Conservation (phyloP, 2,113 vertebrate genomes). For the Noctilio leporinus region DNA sequence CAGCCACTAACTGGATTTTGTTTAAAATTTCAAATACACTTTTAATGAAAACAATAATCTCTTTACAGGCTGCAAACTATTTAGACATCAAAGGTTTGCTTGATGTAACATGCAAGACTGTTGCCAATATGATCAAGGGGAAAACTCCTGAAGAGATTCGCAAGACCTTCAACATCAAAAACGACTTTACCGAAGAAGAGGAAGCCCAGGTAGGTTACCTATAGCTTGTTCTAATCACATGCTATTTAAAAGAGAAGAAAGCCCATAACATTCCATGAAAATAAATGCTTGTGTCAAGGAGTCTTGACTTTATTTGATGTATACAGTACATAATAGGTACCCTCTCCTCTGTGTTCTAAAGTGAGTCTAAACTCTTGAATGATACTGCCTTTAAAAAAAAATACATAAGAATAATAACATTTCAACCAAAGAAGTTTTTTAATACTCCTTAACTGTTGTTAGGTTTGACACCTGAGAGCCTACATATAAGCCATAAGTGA, state of each 20-base stretch:
- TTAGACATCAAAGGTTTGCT: conserved; percentile 99
- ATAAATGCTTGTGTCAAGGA: neutral
- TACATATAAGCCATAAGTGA: neutral
- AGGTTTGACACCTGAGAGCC: neutral
- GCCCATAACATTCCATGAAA: neutral
- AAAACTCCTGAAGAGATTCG: conserved; percentile 99
- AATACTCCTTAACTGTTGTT: neutral
- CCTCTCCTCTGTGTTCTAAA: neutral
- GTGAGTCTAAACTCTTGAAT: neutral
- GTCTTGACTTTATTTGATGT: neutral
- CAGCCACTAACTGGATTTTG: neutral
- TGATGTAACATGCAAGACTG: conserved; percentile 99
- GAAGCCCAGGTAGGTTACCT: conserved; percentile 89
- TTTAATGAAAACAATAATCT: conserved; percentile 30
- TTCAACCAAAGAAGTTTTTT: neutral
- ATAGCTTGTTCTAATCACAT: neutral
- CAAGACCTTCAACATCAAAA: conserved; percentile 99
- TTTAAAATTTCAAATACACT: neutral
- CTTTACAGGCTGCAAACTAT: conserved; percentile 94
- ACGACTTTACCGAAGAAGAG: conserved; percentile 99
- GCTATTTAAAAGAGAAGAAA: neutral
- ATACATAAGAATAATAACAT: neutral
- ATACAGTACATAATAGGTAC: neutral
- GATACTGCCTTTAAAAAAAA: neutral
- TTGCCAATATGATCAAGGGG: conserved; percentile 99